Base-by-base conservation (phyloP, 1,140 invertebrate species). In the Rhynchophorus ferrugineus region DNA sequence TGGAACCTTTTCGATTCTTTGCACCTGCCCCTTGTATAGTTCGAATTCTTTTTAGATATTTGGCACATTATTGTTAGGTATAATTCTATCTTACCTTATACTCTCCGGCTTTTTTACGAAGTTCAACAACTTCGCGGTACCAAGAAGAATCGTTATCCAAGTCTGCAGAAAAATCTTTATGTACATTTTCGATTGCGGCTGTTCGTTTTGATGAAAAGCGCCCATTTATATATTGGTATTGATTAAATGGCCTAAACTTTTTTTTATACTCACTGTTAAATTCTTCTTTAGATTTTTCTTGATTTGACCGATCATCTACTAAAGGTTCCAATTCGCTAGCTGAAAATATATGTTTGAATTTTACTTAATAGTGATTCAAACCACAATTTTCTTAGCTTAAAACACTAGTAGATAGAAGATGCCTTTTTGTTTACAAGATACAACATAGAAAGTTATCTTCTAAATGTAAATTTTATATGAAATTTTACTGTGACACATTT, bases 21-120 rank as follows among this genome's bases (percentile, higher is more conserved):
- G n/a, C n/a, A n/a, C n/a, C n/a, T n/a, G n/a, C n/a, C n/a, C n/a
- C n/a, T n/a, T n/a, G n/a, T n/a, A n/a, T n/a, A n/a, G n/a, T n/a
- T n/a, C n/a, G n/a, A n/a, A n/a, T n/a, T n/a, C n/a, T n/a, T n/a
- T n/a, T n/a, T n/a, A n/a, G n/a, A n/a, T n/a, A n/a, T n/a, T n/a
- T n/a, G n/a, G n/a, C n/a, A n/a, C n/a, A n/a, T n/a, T n/a, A n/a
- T n/a, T n/a, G n/a, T n/a, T n/a, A n/a, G n/a, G n/a, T n/a, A n/a
- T n/a, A n/a, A n/a, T n/a, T n/a, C n/a, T n/a, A n/a, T n/a, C 71
- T 73, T 76, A 90, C 88, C 82, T 91, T 91, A 72, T 93, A 93
- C 71, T 92, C 88, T 62, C 87, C 89, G 67, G 90, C 90, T 69
- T 91, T 88, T 70, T 89, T 89, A 62, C 89, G 81, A 56, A 92